Conservation (phyloP, 2,113 vertebrate species). For the Lagopus muta region DNA sequence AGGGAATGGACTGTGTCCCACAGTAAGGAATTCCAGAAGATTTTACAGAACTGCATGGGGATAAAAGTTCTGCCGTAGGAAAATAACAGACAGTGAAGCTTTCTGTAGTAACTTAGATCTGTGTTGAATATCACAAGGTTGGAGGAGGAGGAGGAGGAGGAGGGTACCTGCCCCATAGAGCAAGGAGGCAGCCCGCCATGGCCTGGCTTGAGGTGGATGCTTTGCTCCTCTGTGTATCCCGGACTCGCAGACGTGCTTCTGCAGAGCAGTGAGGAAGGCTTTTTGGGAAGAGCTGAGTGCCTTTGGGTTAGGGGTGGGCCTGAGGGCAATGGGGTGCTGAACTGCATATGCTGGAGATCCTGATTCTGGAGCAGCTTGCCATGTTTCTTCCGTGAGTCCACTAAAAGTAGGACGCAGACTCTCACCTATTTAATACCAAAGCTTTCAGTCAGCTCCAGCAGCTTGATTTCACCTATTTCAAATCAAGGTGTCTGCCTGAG, state of each 20-base stretch:
- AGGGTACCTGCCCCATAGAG: not conserved
- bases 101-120: not conserved
- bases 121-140: not conserved
- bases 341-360: not conserved
- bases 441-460: not conserved
- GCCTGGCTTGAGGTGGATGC: not conserved
- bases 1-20: not conserved
- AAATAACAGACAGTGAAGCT: not conserved
- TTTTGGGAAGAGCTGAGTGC: not conserved
- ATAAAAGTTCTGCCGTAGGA: not conserved
- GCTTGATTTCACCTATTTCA: not conserved
- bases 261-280: not conserved
- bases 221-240: not conserved
- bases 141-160: not conserved
- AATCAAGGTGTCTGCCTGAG: not conserved
- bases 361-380: not conserved
- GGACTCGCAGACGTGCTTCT: not conserved
- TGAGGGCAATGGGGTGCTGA: not conserved
- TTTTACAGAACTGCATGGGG: not conserved
- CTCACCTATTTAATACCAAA: not conserved
- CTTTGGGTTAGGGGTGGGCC: not conserved
- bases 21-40: not conserved
- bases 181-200: too few species aligned
- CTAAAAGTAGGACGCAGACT: not conserved
- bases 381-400: not conserved